Evolutionary conservation across 2,113 vertebrate genomes (phyloP).

Genomic region (Cervus canadensis): DNA sequence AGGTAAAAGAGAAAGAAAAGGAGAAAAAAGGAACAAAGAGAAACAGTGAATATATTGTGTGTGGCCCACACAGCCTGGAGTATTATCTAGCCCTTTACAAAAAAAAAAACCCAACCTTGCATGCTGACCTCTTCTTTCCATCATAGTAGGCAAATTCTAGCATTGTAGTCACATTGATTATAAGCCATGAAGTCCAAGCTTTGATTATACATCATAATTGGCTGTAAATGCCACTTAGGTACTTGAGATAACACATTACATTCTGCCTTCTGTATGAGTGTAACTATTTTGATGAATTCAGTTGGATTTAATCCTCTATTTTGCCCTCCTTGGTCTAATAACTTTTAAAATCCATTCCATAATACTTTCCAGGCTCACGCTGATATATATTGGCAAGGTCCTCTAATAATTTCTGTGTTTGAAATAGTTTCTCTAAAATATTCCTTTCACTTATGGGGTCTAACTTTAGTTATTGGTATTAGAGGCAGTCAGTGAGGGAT

Average conservation of each 20-base stretch:
- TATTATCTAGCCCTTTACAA: neutral
- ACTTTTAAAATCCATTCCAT: neutral
- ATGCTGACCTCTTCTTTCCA: neutral
- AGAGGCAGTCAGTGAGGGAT: neutral
- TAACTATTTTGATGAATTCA: neutral
- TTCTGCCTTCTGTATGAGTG: neutral
- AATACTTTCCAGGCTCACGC: neutral
- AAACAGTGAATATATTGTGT: neutral
- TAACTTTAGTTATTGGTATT: neutral
- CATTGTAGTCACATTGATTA: neutral
- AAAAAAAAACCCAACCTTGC: neutral
- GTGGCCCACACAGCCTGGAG: neutral
- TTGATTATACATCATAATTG: neutral
- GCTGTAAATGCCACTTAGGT: neutral
- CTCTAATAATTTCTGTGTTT: neutral
- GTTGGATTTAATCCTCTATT: neutral
- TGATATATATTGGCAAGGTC: neutral
- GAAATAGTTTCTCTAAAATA: neutral
- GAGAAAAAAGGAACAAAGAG: rapidly evolving
- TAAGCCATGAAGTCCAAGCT: neutral
- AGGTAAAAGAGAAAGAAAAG: neutral
- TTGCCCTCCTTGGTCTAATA: neutral
- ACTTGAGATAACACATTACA: neutral
- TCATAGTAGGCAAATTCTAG: neutral
- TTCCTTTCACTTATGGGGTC: neutral